These are phyloP conservation scores for Sialis lutaria DNA, from an alignment of 2,888 invertebrate genomes.

Conservation along the genomic window DNA sequence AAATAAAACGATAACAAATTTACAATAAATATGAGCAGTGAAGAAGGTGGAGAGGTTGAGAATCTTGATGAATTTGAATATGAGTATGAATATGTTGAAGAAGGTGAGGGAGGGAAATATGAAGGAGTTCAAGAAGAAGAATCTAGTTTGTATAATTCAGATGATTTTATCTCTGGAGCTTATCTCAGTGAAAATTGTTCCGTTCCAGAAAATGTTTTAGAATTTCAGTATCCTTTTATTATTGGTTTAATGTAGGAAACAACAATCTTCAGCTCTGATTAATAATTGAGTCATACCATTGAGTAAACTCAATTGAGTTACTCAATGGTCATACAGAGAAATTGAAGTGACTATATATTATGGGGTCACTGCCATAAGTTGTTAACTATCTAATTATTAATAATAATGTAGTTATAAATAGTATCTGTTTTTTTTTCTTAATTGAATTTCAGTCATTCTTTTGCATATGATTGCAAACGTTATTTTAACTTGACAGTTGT, in stretches of 20 bases:
- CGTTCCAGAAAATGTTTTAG: constrained; percentile 37
- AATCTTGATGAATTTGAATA: not conserved
- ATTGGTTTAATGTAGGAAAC: not conserved
- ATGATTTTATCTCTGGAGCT: constrained; percentile 39
- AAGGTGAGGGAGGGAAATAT: constrained; percentile 7
- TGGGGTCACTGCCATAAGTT: not conserved
- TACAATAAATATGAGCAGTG: no score
- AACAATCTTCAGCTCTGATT: not conserved
- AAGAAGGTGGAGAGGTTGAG: not conserved
- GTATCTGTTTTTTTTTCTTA: not conserved
- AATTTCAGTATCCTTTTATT: constrained; percentile 48
- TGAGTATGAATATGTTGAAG: constrained; percentile 7
- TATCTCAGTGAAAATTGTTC: constrained; percentile 31
- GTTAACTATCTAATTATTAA: constrained; percentile 5
- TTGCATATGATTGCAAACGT: constrained; percentile 69
- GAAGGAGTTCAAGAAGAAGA: constrained; percentile 13
- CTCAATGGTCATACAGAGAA: no score
- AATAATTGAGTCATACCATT: not conserved
- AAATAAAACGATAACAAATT: no score
- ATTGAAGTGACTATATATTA: no score
- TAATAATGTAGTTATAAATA: constrained; percentile 3
- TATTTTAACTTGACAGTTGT: constrained; percentile 64
- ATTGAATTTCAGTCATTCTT: constrained; percentile 46
- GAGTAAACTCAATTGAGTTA: no score
- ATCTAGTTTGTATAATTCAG: constrained; percentile 18